Conservation (phyloP, 2,888 invertebrate genomes). For the Octodonta nipae region DNA sequence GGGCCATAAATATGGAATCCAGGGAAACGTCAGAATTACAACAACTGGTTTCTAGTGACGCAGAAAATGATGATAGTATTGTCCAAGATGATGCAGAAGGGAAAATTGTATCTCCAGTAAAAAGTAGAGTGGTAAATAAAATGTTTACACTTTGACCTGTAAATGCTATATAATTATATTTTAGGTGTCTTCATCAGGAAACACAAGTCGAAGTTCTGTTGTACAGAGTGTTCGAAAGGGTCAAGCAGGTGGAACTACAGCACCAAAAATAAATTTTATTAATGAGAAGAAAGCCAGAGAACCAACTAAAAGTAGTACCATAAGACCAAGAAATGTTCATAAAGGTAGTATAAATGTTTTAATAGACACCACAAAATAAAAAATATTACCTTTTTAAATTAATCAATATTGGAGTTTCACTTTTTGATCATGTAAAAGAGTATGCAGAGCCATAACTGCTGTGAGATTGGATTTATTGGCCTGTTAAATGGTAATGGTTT, state of each 20-base stretch:
- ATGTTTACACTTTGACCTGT: too few species aligned
- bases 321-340: slow-evolving; percentile 32
- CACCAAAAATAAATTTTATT: slow-evolving; percentile 31
- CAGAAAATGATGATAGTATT: slow-evolving; percentile 35
- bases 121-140: slow-evolving; percentile 31
- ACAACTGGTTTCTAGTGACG: slow-evolving; percentile 35
- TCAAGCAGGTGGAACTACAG: slow-evolving; percentile 17
- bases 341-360: slow-evolving; percentile 27
- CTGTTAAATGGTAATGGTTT: too few species aligned
- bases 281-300: slow-evolving; percentile 32
- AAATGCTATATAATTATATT: too few species aligned
- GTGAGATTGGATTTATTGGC: too few species aligned
- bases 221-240: slow-evolving; percentile 23
- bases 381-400: slow-evolving; percentile 3
- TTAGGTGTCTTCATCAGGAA: slow-evolving; percentile 34
- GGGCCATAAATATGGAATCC: slow-evolving; percentile 37
- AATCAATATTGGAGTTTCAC: too few species aligned
- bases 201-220: slow-evolving; percentile 34
- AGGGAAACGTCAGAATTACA: slow-evolving; percentile 35
- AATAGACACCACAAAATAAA: too few species aligned
- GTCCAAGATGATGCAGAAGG: slow-evolving; percentile 32
- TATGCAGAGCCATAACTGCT: too few species aligned
- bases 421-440: too few species aligned
- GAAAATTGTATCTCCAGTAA: slow-evolving; percentile 32
- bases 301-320: slow-evolving; percentile 21